Conservation (phyloP, 2,113 vertebrate species). For the Cyprinodon variegatus region DNA sequence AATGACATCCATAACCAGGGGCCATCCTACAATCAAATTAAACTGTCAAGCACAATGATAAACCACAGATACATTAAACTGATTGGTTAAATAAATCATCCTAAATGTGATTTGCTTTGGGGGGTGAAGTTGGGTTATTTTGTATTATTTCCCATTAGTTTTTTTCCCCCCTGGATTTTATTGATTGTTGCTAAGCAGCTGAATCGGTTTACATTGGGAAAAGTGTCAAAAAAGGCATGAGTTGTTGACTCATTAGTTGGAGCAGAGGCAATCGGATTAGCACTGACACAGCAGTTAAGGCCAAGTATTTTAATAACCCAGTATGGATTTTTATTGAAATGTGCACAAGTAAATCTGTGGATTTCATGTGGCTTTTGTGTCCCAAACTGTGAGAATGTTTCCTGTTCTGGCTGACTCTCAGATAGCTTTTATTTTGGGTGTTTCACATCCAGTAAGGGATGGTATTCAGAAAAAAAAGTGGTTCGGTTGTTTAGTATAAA, state of each 20-base stretch:
- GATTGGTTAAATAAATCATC: constrained; percentile 36
- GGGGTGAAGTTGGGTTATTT: constrained; percentile 1
- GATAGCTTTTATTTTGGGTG: constrained; percentile 19
- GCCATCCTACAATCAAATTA: constrained; percentile 23
- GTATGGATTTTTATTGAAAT: constrained; percentile 70
- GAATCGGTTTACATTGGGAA: constrained; percentile 1
- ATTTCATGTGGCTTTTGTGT: constrained; percentile 48
- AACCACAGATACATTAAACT: constrained; percentile 14
- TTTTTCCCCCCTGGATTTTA: not conserved
- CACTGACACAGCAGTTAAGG: constrained; percentile 46
- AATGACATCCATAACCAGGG: constrained; percentile 33
- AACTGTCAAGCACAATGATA: constrained; percentile 23
- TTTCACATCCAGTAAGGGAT: constrained; percentile 2
- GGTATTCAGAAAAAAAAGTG: constrained; percentile 2
- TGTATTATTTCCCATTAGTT: constrained; percentile 6
- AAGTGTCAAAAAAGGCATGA: constrained; percentile 22
- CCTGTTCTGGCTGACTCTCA: constrained; percentile 35
- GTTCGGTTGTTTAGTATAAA: not conserved
- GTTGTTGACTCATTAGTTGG: constrained; percentile 47
- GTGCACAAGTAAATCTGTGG: constrained; percentile 61
- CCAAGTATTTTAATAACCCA: constrained; percentile 60
- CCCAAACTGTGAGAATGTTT: constrained; percentile 28
- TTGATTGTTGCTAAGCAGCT: constrained; percentile 42
- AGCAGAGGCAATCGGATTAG: constrained; percentile 50
- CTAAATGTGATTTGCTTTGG: constrained; percentile 22